Conservation (phyloP, 2,888 invertebrate species). For the Chironomus riparius region DNA sequence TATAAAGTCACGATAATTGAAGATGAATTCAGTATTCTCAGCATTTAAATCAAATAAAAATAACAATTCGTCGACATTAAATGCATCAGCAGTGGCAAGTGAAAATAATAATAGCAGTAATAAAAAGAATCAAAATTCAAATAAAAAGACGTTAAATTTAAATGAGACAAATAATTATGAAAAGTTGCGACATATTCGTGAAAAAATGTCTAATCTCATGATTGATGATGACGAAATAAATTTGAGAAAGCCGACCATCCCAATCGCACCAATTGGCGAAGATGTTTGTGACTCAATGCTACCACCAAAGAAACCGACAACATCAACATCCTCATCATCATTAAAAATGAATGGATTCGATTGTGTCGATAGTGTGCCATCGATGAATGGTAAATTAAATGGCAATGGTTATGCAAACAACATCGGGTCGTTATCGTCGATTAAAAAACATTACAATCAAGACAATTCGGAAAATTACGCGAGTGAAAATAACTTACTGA, state of each 20-base stretch:
- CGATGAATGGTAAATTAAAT: background rate
- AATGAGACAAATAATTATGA: slow-evolving; percentile 39
- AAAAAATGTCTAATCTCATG: slow-evolving; percentile 38
- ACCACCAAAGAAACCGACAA: background rate
- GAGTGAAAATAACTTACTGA: slow-evolving; percentile 21
- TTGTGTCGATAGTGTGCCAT: slow-evolving; percentile 3
- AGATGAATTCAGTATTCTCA: slow-evolving; percentile 43
- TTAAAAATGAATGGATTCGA: slow-evolving; percentile 9
- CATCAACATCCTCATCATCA: background rate
- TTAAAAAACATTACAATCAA: slow-evolving; percentile 24
- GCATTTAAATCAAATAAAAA: slow-evolving; percentile 41
- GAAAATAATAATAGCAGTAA: slow-evolving; percentile 1
- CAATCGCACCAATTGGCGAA: background rate
- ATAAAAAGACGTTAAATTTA: slow-evolving; percentile 32
- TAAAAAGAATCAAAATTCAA: slow-evolving; percentile 31
- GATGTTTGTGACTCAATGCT: slow-evolving; percentile 2
- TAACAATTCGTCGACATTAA: background rate
- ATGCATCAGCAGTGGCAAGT: slow-evolving; percentile 28
- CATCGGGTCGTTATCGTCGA: slow-evolving; percentile 3
- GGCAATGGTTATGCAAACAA: slow-evolving; percentile 10
- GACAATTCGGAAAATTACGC: slow-evolving; percentile 25
- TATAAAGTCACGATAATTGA: slow-evolving; percentile 26
- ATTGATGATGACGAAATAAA: slow-evolving; percentile 29
- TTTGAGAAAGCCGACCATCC: slow-evolving; percentile 27
- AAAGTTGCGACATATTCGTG: slow-evolving; percentile 41